Conservation (phyloP, 2,113 vertebrate species). For the Hippocampus mohnikei region DNA sequence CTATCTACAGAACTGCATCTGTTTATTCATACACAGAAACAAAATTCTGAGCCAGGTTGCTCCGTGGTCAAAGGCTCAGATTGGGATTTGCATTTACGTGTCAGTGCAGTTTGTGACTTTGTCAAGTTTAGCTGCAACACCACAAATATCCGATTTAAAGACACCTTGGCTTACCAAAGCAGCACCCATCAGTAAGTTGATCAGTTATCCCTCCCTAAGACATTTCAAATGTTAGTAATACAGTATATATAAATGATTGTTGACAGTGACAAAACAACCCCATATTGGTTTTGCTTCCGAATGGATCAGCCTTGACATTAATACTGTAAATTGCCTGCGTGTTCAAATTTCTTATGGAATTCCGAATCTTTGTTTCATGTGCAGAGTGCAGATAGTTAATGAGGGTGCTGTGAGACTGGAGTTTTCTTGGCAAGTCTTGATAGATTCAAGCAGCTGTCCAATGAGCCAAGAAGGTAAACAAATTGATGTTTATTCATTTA, state of each 20-base stretch:
- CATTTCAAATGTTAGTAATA: neutral
- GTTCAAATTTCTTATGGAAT: neutral
- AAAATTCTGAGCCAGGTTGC: constrained; percentile 75
- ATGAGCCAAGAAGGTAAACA: constrained; percentile 51
- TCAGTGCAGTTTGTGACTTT: constrained; percentile 77
- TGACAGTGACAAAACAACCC: neutral
- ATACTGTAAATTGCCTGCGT: neutral
- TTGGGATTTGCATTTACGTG: constrained; percentile 69
- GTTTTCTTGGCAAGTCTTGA: constrained; percentile 72
- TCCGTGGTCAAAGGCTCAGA: constrained; percentile 69
- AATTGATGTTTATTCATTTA: neutral
- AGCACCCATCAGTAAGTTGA: constrained; percentile 77
- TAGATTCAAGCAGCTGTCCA: constrained; percentile 44
- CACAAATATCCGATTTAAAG: constrained; percentile 67
- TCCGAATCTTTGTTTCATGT: neutral
- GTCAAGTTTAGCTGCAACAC: constrained; percentile 64
- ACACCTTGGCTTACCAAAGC: constrained; percentile 82
- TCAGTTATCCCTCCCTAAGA: neutral
- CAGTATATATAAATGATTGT: neutral
- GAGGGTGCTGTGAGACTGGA: constrained; percentile 74
- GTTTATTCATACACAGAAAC: constrained; percentile 64
- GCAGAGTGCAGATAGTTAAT: constrained; percentile 73
- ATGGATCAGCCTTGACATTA: neutral
- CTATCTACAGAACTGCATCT: neutral
- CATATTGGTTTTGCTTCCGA: neutral